Percentiles rank a stretch among this genome's conserved stretches.
These are phyloP conservation scores for Pogoniulus pusillus DNA, from an alignment of 2,797 vertebrate species.

Conservation along the genomic window DNA sequence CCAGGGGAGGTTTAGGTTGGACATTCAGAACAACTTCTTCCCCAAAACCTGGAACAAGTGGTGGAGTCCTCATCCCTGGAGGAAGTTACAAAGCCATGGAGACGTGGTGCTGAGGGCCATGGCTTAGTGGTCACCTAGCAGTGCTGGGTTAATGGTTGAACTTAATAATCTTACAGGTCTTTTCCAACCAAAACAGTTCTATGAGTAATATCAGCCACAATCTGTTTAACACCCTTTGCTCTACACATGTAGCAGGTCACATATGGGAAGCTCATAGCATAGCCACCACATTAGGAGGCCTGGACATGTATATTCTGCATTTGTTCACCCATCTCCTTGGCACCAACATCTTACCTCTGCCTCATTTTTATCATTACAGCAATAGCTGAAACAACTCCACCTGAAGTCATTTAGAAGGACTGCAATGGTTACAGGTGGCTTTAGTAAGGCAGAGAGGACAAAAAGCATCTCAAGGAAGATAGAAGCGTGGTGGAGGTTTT, in stretches of 20 bases:
- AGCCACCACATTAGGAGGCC: background rate
- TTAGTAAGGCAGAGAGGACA: background rate
- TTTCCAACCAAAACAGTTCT: too few relatives aligned
- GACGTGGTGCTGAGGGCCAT: too few relatives aligned
- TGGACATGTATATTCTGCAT: rapidly evolving
- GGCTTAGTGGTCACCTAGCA: too few relatives aligned
- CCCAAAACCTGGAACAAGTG: too few relatives aligned
- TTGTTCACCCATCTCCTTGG: rapidly evolving
- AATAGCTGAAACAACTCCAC: background rate
- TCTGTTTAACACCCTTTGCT: rapidly evolving
- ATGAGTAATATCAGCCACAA: background rate
- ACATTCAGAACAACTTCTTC: too few relatives aligned
- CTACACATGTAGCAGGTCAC: background rate
- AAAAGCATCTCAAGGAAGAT: background rate
- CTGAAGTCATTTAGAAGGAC: background rate
- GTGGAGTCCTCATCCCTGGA: too few relatives aligned
- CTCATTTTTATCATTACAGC: rapidly evolving
- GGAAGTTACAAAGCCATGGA: too few relatives aligned
- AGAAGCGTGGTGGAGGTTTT: background rate
- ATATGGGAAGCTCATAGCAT: rapidly evolving
- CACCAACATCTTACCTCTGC: background rate
- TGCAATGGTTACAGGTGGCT: background rate
- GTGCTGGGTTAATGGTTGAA: too few relatives aligned
- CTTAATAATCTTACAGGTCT: too few relatives aligned
- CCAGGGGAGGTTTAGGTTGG: too few relatives aligned